A percentile compares a stretch with the other conserved stretches of the same genome.
Evolutionary conservation across 2,797 vertebrate genomes (phyloP).

Genomic region (Choloepus didactylus): DNA sequence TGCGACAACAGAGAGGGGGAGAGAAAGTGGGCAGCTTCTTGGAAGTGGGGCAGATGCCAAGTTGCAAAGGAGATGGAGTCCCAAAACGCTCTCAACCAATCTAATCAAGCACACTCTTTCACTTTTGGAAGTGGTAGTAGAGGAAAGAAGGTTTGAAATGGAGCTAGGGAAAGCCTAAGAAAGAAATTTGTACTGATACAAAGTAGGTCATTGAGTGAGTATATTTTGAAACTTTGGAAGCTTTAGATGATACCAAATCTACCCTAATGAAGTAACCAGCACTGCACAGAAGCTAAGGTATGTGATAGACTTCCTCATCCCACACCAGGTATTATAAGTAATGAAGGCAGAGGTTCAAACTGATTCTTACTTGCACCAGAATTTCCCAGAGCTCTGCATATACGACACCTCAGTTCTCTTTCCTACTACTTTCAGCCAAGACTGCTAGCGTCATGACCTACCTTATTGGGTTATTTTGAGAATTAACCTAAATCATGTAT

Average conservation of each 20-base stretch:
- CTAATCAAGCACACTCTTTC: too few relatives aligned
- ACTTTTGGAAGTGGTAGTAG: neutral
- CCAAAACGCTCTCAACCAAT: neutral
- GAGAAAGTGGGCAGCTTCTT: neutral
- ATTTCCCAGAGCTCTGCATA: neutral
- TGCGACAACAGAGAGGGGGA: neutral
- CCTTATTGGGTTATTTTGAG: neutral
- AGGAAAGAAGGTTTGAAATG: neutral
- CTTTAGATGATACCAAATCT: neutral
- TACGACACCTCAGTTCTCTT: neutral
- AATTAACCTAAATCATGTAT: neutral
- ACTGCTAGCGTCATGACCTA: too few relatives aligned
- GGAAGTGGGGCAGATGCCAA: neutral
- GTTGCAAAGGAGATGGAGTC: neutral
- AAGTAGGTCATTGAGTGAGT: too few relatives aligned
- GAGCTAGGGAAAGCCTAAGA: neutral
- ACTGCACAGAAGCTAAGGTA: too few relatives aligned
- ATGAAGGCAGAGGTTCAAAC: neutral
- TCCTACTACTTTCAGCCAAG: accelerated
- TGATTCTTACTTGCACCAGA: accelerated
- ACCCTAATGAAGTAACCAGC: accelerated
- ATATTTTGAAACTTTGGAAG: accelerated
- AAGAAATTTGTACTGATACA: neutral
- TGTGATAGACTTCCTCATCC: accelerated
- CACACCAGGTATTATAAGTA: accelerated